phyloP scores from a whole-genome alignment of 2,888 invertebrate species.

The Diarsia dahlii region DNA sequence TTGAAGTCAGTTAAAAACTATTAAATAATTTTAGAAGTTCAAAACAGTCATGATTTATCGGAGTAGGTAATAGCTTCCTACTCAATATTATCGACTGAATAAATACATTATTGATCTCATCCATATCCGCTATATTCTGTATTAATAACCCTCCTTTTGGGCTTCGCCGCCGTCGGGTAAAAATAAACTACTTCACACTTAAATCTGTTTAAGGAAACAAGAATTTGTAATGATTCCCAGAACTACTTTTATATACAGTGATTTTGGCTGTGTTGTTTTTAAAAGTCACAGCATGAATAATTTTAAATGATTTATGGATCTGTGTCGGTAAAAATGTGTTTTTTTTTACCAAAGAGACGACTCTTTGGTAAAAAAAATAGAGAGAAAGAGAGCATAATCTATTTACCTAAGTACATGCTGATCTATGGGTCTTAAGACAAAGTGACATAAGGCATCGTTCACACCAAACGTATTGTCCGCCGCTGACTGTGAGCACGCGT shows the following conservation, averaged over 20 bases:
- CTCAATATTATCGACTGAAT: constrained; percentile 2
- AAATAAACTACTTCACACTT: constrained; percentile 10
- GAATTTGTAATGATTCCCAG: constrained; percentile 5
- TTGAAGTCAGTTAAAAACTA: neutral
- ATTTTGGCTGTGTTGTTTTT: neutral
- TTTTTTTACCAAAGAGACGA: too few species aligned
- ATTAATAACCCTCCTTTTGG: too few species aligned
- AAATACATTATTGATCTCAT: constrained; percentile 32
- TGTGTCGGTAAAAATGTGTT: neutral
- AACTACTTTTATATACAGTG: neutral
- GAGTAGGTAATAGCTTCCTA: constrained; percentile 7
- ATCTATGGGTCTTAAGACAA: neutral
- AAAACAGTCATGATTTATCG: neutral
- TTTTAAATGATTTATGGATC: constrained; percentile 14
- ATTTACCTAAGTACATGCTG: too few species aligned
- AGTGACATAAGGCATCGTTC: too few species aligned
- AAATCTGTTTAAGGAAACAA: constrained; percentile 9
- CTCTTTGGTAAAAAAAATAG: neutral
- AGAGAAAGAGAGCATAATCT: neutral
- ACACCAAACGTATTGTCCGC: too few species aligned
- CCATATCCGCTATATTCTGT: constrained; percentile 21
- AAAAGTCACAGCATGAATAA: neutral
- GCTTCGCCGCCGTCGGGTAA: too few species aligned
- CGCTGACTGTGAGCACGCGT: too few species aligned
- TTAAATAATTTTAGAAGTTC: neutral